Evolutionary conservation across 2,797 vertebrate genomes (phyloP), one percentile per base, ranked within the genome.

Genomic region (Acrossocheilus wenchowensis): DNA sequence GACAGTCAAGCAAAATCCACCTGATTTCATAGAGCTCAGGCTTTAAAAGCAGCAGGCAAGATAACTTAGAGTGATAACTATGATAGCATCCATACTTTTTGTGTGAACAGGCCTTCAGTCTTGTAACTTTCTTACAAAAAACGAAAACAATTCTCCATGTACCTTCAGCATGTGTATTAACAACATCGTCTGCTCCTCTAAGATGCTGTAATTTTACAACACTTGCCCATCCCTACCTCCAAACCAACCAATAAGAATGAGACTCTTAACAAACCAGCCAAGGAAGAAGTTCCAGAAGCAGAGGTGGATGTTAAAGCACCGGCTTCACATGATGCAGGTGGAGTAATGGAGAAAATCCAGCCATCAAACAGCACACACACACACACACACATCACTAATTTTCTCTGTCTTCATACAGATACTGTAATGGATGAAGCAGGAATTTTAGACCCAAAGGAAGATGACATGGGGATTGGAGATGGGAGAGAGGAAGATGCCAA

Each of bases 221-320:
- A 81, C 17, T 60, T 4, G 0, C 11, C n/a, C 23, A 74, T 15
- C 1, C 10, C 78, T 30, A 64, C 3, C 21, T 60, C 73, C n/a
- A 84, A 75, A 48, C 48, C 17, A 15, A 39, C 68, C 62, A 88
- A 19, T 30, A 80, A 80, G 50, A 88, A 84, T 43, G 43, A 43
- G 23, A 89, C 69, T 9, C 26, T 21, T n/a, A 86, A 80, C 1
- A 86, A 17, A 68, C 30, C 64, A 19, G 78, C 64, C 74, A 82
- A 75, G 26, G 72, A 87, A 23, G 73, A 85, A 30, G 12, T 21
- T 41, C 43, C 83, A 82, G 82, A 82, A 6, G 81, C 5, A 54
- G 84, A 80, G 34, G 86, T 84, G 86, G 88, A 82, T 36, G 34
- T 89, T n/a, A 87, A 90, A 71, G 78, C 43, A 45, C 66, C n/a